Percentiles rank a stretch among this genome's conserved stretches.
phyloP scores from a whole-genome alignment of 2,797 vertebrate species.

The Falco berigora region DNA sequence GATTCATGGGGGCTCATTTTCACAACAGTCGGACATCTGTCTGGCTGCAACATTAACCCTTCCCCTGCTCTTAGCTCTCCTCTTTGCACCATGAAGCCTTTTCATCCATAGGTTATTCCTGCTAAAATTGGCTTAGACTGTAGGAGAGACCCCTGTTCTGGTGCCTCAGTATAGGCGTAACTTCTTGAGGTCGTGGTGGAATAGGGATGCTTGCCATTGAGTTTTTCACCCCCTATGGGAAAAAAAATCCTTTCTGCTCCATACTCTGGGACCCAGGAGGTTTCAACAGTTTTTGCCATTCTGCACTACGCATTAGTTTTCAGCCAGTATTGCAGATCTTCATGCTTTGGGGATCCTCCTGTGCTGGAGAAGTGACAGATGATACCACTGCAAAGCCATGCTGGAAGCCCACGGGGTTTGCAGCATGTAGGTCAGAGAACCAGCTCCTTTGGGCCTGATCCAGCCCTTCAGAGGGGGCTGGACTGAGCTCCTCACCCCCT shows the following conservation, averaged over 20 bases:
- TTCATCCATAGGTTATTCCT: background rate
- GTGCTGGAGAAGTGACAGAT: background rate
- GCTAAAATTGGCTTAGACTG: background rate
- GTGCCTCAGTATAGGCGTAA: accelerated
- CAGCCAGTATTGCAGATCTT: background rate
- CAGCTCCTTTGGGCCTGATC: constrained; percentile 5
- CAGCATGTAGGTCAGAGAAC: background rate
- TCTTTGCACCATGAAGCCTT: accelerated
- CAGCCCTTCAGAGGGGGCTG: constrained; percentile 7
- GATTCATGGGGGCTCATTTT: background rate
- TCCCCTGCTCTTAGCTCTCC: background rate
- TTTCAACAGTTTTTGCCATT: background rate
- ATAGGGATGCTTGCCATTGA: background rate
- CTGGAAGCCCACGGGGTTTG: background rate
- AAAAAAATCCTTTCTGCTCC: background rate
- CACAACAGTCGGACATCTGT: background rate
- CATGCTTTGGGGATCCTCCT: background rate
- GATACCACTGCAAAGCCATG: constrained; percentile 2
- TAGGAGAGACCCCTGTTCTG: background rate
- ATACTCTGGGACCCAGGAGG: background rate
- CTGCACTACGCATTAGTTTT: background rate
- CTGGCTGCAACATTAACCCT: constrained; percentile 21
- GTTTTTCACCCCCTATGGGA: background rate
- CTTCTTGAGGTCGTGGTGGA: background rate
- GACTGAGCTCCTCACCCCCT: background rate